Evolutionary conservation across 2,888 invertebrate genomes (phyloP).

Genomic region (Drosophila pseudotakahashii): DNA sequence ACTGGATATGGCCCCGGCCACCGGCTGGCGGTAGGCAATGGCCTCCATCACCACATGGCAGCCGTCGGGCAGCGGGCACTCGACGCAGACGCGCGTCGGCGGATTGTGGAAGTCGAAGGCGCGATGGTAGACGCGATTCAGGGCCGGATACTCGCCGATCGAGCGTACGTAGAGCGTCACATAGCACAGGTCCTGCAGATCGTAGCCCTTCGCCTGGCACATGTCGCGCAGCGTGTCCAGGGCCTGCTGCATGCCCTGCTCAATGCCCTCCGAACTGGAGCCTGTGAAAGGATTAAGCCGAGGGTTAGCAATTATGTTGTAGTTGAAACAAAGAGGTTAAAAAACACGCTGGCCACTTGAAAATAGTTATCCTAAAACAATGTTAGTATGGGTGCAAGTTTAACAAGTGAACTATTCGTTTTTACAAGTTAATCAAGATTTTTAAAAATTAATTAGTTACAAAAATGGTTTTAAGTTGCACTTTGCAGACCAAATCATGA

Average conservation of each 20-base stretch:
- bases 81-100: conserved; percentile 94
- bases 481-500: too few species aligned
- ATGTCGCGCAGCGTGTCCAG: conserved; percentile 89
- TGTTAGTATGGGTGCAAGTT: too few species aligned
- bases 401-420: too few species aligned
- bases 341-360: background rate
- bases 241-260: conserved; percentile 89
- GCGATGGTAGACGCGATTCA: conserved; percentile 91
- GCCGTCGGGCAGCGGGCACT: conserved; percentile 89
- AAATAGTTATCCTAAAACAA: background rate
- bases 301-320: background rate
- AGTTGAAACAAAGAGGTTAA: background rate
- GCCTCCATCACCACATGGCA: conserved; percentile 92
- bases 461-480: too few species aligned
- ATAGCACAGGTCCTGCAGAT: conserved; percentile 89
- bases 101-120: conserved; percentile 91
- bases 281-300: conserved; percentile 76
- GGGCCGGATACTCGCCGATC: conserved; percentile 90
- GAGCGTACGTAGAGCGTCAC: conserved; percentile 93
- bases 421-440: too few species aligned
- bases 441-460: too few species aligned
- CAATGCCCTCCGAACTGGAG: conserved; percentile 86
- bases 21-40: conserved; percentile 86
- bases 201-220: conserved; percentile 81
- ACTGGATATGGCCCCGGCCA: conserved; percentile 71